Evolutionary conservation across 2,888 invertebrate species (phyloP).

Genomic region (Habrosyne pyritoides): DNA sequence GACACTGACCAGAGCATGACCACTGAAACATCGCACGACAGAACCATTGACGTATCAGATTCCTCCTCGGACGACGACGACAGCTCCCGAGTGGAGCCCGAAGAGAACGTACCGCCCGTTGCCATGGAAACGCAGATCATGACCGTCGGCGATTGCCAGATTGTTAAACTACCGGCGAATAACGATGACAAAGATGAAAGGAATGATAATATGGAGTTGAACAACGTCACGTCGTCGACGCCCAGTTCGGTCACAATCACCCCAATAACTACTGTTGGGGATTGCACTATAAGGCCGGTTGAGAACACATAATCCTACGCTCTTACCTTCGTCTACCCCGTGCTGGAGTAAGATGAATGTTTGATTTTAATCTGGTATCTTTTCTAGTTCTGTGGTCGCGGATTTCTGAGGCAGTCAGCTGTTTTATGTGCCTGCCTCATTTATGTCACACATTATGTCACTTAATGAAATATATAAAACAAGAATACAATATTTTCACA

Average conservation of each 20-base stretch:
- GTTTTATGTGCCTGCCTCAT: background rate
- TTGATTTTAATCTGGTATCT: background rate
- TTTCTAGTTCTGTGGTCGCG: background rate
- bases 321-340: constrained; percentile 51
- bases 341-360: constrained; percentile 16
- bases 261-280: constrained; percentile 75
- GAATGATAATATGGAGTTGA: constrained; percentile 46
- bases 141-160: constrained; percentile 81
- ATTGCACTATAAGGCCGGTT: constrained; percentile 77
- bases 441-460: background rate
- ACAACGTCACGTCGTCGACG: constrained; percentile 47
- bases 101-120: constrained; percentile 62
- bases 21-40: constrained; percentile 56
- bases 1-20: constrained; percentile 55
- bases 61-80: constrained; percentile 72
- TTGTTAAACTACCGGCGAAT: constrained; percentile 70
- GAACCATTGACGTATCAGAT: constrained; percentile 75
- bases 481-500: background rate
- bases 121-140: constrained; percentile 73
- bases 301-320: constrained; percentile 65
- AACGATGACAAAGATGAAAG: constrained; percentile 62
- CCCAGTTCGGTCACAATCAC: constrained; percentile 75
- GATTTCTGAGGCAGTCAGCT: background rate
- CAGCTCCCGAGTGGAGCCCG: constrained; percentile 55
- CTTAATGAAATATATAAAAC: background rate